phyloP scores from a whole-genome alignment of 2,888 invertebrate genomes.

The Crepidodera aurea region DNA sequence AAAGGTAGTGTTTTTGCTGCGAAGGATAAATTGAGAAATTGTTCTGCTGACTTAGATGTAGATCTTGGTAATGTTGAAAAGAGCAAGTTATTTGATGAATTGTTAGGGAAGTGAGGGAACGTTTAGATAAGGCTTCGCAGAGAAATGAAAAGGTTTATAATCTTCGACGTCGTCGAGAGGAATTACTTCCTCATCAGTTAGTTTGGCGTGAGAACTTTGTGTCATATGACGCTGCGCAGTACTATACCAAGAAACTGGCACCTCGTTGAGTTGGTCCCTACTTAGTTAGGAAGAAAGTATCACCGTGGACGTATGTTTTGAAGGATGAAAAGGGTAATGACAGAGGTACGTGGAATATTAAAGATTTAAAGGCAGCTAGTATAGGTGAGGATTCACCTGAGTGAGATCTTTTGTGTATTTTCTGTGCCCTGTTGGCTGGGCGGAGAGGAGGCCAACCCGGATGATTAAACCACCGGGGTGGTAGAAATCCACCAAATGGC shows the following conservation, averaged over 20 bases:
- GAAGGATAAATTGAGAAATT: neutral
- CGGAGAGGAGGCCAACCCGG: too few species aligned
- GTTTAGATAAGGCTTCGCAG: slow-evolving; percentile 10
- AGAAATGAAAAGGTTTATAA: slow-evolving; percentile 18
- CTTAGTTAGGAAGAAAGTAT: slow-evolving; percentile 17
- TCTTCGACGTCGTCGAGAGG: slow-evolving; percentile 19
- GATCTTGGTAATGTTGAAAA: neutral
- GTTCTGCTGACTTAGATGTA: neutral
- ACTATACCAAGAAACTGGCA: slow-evolving; percentile 34
- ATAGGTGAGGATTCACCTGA: too few species aligned
- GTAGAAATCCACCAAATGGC: too few species aligned
- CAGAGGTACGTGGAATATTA: slow-evolving; percentile 33
- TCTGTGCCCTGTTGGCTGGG: too few species aligned
- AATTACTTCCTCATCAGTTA: slow-evolving; percentile 6
- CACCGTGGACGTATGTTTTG: slow-evolving; percentile 35
- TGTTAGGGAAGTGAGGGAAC: slow-evolving; percentile 10
- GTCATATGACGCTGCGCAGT: slow-evolving; percentile 30
- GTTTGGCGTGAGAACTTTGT: slow-evolving; percentile 29
- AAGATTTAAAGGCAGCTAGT: slow-evolving; percentile 28
- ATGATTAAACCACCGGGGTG: too few species aligned
- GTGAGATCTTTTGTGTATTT: too few species aligned
- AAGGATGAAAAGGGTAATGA: slow-evolving; percentile 18
- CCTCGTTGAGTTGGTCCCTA: slow-evolving; percentile 34
- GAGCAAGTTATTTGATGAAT: neutral
- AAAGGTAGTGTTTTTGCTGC: neutral